A percentile compares a stretch with the other conserved stretches of the same genome.
These are phyloP conservation scores for Lepidurus couesii DNA, from an alignment of 1,140 invertebrate genomes.

Conservation along the genomic window DNA sequence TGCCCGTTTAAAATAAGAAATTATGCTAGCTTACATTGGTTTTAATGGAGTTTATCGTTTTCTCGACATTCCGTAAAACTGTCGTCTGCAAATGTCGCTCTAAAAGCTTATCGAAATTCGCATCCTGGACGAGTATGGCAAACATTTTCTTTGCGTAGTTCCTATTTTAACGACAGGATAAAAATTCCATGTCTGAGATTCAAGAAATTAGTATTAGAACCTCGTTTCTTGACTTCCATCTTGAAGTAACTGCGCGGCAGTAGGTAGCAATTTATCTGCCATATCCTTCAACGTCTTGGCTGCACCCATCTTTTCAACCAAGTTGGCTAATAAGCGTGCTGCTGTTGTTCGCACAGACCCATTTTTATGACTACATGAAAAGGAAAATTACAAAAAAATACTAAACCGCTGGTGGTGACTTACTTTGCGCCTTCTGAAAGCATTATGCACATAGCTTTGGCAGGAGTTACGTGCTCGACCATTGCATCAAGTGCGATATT, in stretches of 20 bases:
- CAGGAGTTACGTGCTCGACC: constrained; percentile 60
- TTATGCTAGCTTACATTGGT: not conserved
- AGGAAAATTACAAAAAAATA: not conserved
- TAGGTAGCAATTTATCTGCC: constrained; percentile 69
- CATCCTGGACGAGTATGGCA: constrained; percentile 52
- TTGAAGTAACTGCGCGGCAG: constrained; percentile 71
- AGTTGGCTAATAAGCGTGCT: constrained; percentile 65
- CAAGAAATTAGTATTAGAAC: constrained; percentile 42
- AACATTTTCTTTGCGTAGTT: constrained; percentile 63
- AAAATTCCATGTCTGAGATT: not conserved
- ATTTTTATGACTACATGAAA: constrained; percentile 68
- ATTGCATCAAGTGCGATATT: constrained; percentile 72
- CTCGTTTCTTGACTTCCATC: constrained; percentile 83
- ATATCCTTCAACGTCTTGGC: constrained; percentile 69
- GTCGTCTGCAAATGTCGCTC: constrained; percentile 59
- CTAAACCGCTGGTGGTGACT: constrained; percentile 34
- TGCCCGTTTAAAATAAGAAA: not conserved
- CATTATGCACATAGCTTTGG: constrained; percentile 54
- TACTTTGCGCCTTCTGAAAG: constrained; percentile 58
- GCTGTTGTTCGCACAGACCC: constrained; percentile 71
- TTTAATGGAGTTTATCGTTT: constrained; percentile 56
- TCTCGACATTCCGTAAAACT: constrained; percentile 59
- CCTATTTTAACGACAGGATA: constrained; percentile 46
- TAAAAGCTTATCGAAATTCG: constrained; percentile 57
- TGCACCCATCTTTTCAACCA: constrained; percentile 64